These are phyloP conservation scores for Dendrocincla tyrannina DNA, from an alignment of 2,797 vertebrate genomes.

Conservation along the genomic window DNA sequence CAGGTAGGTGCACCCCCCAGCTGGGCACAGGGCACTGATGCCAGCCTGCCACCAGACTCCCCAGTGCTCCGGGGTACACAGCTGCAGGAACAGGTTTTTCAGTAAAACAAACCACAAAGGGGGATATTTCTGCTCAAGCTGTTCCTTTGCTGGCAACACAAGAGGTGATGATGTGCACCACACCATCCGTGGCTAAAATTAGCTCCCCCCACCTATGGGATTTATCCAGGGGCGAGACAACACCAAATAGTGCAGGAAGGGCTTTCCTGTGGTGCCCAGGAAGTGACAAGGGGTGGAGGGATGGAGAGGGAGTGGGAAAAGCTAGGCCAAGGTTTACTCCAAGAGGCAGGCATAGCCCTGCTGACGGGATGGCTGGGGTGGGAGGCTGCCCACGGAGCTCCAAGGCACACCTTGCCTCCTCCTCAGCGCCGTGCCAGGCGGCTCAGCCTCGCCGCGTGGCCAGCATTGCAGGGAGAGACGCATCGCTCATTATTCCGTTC, in stretches of 20 bases:
- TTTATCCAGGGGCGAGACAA: neutral
- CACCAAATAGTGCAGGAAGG: accelerated
- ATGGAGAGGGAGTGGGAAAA: neutral
- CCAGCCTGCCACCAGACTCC: neutral
- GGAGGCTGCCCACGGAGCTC: neutral
- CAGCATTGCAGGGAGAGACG: neutral
- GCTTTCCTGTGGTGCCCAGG: neutral
- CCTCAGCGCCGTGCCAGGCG: neutral
- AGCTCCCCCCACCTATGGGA: accelerated
- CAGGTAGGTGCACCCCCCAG: neutral
- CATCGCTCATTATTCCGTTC: constrained; percentile 30
- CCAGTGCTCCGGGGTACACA: accelerated
- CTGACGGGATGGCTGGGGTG: neutral
- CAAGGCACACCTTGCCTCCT: neutral
- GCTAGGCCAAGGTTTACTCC: neutral
- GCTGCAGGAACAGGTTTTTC: neutral
- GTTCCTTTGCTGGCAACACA: neutral
- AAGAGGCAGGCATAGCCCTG: neutral
- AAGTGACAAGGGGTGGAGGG: neutral
- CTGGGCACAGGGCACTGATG: accelerated
- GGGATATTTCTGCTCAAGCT: neutral
- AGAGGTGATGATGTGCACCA: neutral
- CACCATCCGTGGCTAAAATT: neutral
- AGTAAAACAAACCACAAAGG: accelerated
- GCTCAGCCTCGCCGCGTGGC: neutral